Evolutionary conservation across 2,113 vertebrate genomes (phyloP).

Genomic region (Protobothrops flavoviridis): DNA sequence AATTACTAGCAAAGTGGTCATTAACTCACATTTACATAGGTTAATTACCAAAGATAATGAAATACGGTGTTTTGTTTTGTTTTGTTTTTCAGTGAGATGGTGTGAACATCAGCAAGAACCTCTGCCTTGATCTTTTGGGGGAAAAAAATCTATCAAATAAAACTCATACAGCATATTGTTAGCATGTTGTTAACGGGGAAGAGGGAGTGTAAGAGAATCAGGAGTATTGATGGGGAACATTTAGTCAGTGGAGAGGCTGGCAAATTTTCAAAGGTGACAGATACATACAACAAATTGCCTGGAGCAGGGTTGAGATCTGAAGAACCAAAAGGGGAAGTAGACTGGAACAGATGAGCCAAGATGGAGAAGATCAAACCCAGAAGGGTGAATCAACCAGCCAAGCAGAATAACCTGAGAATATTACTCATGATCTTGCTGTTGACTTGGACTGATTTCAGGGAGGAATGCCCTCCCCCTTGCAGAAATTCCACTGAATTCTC

Average conservation of each 20-base stretch:
- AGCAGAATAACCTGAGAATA: not conserved
- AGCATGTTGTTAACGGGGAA: not conserved
- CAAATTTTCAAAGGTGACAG: not conserved
- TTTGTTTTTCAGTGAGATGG: slow-evolving; percentile 33
- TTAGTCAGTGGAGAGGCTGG: not conserved
- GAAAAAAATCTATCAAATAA: not conserved
- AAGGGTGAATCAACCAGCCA: not conserved
- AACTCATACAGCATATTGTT: not conserved
- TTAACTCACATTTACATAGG: slow-evolving; percentile 53
- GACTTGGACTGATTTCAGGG: not conserved
- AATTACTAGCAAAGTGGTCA: slow-evolving; percentile 30
- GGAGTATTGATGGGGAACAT: not conserved
- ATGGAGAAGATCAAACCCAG: not conserved
- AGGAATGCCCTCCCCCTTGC: not conserved
- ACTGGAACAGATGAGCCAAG: not conserved
- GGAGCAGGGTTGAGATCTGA: not conserved
- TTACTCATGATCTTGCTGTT: not conserved
- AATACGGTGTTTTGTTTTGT: slow-evolving; percentile 31
- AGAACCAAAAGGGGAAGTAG: not conserved
- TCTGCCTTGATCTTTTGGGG: not conserved
- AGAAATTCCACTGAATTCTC: not conserved
- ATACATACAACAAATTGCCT: not conserved
- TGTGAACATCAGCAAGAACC: not conserved
- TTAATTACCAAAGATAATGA: slow-evolving; percentile 50
- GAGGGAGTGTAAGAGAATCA: not conserved